Conservation (phyloP, 2,888 invertebrate genomes). For the Elmis aenea region DNA sequence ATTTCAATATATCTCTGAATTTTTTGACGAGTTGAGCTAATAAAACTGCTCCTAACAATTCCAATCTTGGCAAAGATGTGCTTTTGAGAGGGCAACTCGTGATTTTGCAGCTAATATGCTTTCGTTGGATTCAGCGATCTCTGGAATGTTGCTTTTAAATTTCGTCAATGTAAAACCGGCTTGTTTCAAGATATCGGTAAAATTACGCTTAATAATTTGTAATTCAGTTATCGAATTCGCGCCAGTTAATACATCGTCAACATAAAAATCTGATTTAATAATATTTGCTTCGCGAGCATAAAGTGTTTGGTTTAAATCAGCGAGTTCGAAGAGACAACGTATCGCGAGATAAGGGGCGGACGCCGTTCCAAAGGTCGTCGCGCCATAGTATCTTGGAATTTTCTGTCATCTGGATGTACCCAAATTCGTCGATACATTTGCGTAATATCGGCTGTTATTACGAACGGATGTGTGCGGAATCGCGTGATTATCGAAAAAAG, state of each 20-base stretch:
- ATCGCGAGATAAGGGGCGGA: conserved; percentile 25
- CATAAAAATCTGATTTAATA: conserved; percentile 15
- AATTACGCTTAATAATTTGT: no score
- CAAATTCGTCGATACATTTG: conserved; percentile 24
- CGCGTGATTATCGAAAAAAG: conserved; percentile 8
- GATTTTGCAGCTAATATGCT: conserved; percentile 29
- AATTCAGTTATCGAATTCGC: no score
- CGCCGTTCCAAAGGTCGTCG: conserved; percentile 27
- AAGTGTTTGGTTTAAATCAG: conserved; percentile 10
- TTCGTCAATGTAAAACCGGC: no score
- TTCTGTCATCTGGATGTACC: not conserved
- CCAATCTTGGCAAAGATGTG: conserved; percentile 23
- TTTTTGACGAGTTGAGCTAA: conserved; percentile 15
- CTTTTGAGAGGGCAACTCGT: conserved; percentile 29
- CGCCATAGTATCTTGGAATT: no score
- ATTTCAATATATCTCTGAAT: conserved; percentile 6
- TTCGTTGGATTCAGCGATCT: conserved; percentile 2
- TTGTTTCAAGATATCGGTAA: no score
- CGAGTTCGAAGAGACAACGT: conserved; percentile 22
- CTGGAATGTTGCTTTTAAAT: no score
- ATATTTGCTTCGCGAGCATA: conserved; percentile 17
- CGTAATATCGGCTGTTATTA: conserved; percentile 23
- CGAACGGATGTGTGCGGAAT: conserved; percentile 5
- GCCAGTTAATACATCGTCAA: conserved; percentile 18
- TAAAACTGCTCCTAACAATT: no score